Conservation (phyloP, 2,797 vertebrate genomes). For the Kryptolebias ocellatus region DNA sequence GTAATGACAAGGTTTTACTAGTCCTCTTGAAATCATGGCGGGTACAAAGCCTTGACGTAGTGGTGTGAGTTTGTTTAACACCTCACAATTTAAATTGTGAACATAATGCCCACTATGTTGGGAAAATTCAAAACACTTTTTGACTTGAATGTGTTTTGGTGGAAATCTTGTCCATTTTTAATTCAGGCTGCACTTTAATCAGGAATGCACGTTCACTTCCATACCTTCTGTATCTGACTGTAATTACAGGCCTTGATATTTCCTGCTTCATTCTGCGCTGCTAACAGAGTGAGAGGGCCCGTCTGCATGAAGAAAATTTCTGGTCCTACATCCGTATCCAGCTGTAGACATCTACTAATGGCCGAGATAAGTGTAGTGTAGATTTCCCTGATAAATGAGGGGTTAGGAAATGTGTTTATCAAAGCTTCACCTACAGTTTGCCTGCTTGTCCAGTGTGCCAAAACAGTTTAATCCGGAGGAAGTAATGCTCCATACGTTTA, state of each 20-base stretch:
- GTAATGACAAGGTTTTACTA: slow-evolving; percentile 25
- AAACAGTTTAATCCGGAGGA: slow-evolving; percentile 26
- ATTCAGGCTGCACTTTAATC: slow-evolving; percentile 53
- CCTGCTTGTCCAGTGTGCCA: slow-evolving; percentile 43
- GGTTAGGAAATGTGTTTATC: slow-evolving; percentile 50
- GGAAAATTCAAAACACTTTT: not conserved
- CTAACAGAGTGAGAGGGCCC: slow-evolving; percentile 54
- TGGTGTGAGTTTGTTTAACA: no score
- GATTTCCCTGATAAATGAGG: slow-evolving; percentile 52
- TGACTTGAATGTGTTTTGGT: slow-evolving; percentile 37
- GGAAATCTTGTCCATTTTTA: slow-evolving; percentile 56
- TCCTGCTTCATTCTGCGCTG: slow-evolving; percentile 62
- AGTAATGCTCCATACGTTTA: slow-evolving; percentile 41
- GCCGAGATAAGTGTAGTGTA: slow-evolving; percentile 54
- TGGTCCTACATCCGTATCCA: slow-evolving; percentile 44
- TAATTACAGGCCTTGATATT: slow-evolving; percentile 75
- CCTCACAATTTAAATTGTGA: slow-evolving; percentile 9
- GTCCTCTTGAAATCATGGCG: slow-evolving; percentile 29
- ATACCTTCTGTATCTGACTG: slow-evolving; percentile 70
- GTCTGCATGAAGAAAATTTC: slow-evolving; percentile 30
- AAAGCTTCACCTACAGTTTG: slow-evolving; percentile 47
- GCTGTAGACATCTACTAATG: slow-evolving; percentile 29
- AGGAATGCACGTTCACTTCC: slow-evolving; percentile 69
- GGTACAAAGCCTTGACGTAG: not conserved
- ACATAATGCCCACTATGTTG: slow-evolving; percentile 4